Evolutionary conservation across 2,113 vertebrate genomes (phyloP), one percentile per base, ranked within the genome.

Genomic region (Rhinogobius similis): DNA sequence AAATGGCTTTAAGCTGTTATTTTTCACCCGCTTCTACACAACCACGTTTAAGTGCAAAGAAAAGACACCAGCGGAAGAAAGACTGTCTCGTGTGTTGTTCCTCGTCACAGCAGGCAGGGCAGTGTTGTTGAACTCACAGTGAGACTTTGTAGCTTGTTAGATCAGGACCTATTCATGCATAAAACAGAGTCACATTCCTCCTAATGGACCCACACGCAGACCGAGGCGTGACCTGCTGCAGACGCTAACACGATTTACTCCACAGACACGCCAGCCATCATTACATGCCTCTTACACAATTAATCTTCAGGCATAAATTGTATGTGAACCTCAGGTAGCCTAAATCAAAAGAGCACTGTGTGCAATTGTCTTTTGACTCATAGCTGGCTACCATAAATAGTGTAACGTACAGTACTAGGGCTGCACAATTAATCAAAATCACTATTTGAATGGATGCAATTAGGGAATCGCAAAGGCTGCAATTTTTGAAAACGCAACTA

Each of bases 221-320:
- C 32, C 32, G 32, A 36, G 32, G 32, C 2, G 9, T 36, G 32
- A 36, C 32, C 32, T 36, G 32, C 32, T 36, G 32, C 32, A 36
- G 29, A 32, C 29, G 6, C 29, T 32, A 36, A 36, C 32, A 5
- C 5, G 32, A 36, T 36, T 36, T 36, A 36, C 32, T 36, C 32
- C 32, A 1, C 32, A 36, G 32, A 36, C 6, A 8, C 32, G 84
- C 86, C 91, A 91, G 82, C 84, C 81, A 91, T 91, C 90, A 91
- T 91, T 89, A 89, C 87, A 86, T 81, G 88, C 77, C 85, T 91
- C 88, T 92, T 90, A 90, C 85, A 88, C 88, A 92, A 92, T 92
- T 91, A 92, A 91, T 92, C 88, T 86, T 71, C 78, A 38, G 63
- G 84, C 80, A 82, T 88, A 87, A 82, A 89, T 81, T 48, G 74